A percentile compares a stretch with the other conserved stretches of the same genome.
Evolutionary conservation across 2,113 vertebrate genomes (phyloP).

Genomic region (Malurus alboscapulatus): DNA sequence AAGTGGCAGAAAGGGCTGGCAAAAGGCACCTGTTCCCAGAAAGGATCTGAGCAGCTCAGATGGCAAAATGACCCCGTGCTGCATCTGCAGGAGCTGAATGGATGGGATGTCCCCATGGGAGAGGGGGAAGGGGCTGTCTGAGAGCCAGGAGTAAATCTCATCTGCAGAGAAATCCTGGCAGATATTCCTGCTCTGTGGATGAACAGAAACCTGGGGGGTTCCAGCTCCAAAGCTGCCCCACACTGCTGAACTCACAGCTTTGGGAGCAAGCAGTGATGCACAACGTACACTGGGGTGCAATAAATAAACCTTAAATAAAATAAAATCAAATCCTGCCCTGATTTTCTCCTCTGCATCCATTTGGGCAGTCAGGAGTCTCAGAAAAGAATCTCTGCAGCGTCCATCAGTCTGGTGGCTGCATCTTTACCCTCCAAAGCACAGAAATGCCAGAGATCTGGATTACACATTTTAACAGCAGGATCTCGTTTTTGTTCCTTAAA

Average conservation of each 20-base stretch:
- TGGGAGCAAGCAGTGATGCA: not conserved
- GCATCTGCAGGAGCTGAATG: not conserved
- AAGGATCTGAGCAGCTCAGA: not conserved
- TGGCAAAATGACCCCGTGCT: not conserved
- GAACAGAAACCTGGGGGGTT: not conserved
- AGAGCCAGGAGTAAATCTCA: not conserved
- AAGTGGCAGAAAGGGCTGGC: not conserved
- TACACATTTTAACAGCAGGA: not conserved
- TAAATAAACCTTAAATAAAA: not conserved
- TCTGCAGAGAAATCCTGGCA: not conserved
- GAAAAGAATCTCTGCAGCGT: not conserved
- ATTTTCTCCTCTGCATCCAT: not conserved
- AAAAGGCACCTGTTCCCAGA: not conserved
- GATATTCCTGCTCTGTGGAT: not conserved
- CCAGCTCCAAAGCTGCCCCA: not conserved
- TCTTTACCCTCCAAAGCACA: not conserved
- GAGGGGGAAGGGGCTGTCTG: not conserved
- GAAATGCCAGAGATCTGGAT: not conserved
- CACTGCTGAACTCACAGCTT: not conserved
- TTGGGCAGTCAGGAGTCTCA: not conserved
- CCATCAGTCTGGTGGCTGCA: not conserved
- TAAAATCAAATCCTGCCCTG: too few species aligned
- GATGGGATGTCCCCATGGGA: accelerated
- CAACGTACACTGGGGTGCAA: not conserved
- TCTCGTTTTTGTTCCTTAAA: not conserved